Conservation (phyloP, 2,797 vertebrate genomes). For the Onychomys arenicola region DNA sequence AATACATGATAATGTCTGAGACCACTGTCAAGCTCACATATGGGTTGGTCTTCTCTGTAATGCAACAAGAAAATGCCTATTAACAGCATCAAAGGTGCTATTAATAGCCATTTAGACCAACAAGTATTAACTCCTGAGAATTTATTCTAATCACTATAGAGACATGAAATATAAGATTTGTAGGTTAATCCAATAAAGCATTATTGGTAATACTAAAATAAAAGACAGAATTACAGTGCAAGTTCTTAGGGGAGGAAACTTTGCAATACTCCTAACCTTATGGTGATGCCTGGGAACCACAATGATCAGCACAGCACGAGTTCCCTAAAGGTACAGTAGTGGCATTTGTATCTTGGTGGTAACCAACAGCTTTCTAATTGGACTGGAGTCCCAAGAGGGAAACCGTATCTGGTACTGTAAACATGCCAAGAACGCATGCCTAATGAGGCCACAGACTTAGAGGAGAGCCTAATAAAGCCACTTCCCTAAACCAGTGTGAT, state of each 20-base stretch:
- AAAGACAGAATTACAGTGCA: not conserved
- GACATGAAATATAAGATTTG: not conserved
- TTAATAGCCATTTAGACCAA: not conserved
- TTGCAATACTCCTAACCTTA: not conserved
- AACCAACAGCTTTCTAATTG: not conserved
- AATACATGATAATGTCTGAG: not conserved
- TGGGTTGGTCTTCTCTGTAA: not conserved
- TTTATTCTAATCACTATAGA: conserved; percentile 39
- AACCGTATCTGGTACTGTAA: not conserved
- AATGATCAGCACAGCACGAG: not conserved
- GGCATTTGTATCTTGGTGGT: not conserved
- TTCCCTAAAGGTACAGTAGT: not conserved
- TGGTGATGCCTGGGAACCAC: not conserved
- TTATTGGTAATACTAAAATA: conserved; percentile 17
- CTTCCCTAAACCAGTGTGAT: not conserved
- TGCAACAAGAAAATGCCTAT: not conserved
- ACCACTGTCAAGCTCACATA: not conserved
- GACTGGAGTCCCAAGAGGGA: not conserved
- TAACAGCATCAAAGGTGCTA: not conserved
- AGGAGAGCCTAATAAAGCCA: not conserved
- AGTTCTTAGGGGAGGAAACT: not conserved
- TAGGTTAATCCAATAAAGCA: not conserved
- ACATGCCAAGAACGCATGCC: not conserved
- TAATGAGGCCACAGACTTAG: not conserved
- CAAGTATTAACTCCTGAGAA: conserved; percentile 38